Evolutionary conservation across 2,113 vertebrate species (phyloP).

Genomic region (Xiphophorus maculatus): DNA sequence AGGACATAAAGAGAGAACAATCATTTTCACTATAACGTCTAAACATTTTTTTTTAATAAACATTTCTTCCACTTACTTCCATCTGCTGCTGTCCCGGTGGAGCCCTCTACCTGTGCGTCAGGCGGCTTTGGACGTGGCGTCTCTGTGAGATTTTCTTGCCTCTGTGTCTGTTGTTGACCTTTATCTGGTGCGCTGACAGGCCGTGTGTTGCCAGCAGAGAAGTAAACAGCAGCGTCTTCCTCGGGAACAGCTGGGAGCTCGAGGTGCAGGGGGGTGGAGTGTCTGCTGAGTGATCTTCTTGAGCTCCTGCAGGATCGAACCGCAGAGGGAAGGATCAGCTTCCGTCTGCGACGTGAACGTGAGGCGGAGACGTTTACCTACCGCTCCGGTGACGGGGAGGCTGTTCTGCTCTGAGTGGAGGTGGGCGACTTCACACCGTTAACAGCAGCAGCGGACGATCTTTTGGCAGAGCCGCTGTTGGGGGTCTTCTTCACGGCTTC

Average conservation of each 20-base stretch:
- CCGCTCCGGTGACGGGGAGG: slow-evolving; percentile 57
- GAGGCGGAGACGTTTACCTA: slow-evolving; percentile 14
- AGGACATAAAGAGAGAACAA: slow-evolving; percentile 29
- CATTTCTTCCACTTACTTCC: slow-evolving; percentile 40
- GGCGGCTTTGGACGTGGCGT: slow-evolving; percentile 18
- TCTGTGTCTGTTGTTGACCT: slow-evolving; percentile 65
- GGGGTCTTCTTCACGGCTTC: slow-evolving; percentile 35
- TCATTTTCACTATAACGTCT: background rate
- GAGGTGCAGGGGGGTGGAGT: slow-evolving; percentile 80
- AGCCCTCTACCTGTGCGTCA: background rate
- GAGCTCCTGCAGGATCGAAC: slow-evolving; percentile 63
- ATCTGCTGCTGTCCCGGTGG: slow-evolving; percentile 22
- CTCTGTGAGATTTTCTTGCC: slow-evolving; percentile 43
- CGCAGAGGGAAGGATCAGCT: background rate
- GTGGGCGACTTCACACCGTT: slow-evolving; percentile 22
- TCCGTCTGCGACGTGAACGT: background rate
- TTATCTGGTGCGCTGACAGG: slow-evolving; percentile 80
- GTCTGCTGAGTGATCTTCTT: slow-evolving; percentile 79
- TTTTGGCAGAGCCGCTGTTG: slow-evolving; percentile 19
- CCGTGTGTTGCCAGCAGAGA: slow-evolving; percentile 85
- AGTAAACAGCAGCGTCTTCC: slow-evolving; percentile 74
- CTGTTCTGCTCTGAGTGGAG: slow-evolving; percentile 32
- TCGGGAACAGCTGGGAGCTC: slow-evolving; percentile 78
- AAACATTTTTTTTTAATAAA: background rate
- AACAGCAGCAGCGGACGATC: slow-evolving; percentile 4